A percentile compares a stretch with the other conserved stretches of the same genome.
phyloP scores from a whole-genome alignment of 2,797 vertebrate genomes.

The Acrossocheilus wenchowensis region DNA sequence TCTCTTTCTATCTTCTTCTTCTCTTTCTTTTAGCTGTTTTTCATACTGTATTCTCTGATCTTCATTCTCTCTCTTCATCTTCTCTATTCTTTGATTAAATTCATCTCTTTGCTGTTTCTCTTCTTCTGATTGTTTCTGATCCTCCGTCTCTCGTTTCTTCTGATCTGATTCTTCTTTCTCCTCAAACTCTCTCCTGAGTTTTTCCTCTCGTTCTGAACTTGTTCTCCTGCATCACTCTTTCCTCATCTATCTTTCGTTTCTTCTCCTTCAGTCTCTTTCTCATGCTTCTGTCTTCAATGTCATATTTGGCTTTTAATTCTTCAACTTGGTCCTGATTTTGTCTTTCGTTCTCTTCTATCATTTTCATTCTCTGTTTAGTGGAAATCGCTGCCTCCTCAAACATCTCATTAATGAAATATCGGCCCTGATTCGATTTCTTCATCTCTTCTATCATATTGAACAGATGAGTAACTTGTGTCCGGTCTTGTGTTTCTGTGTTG shows the following conservation, averaged over 20 bases:
- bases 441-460: background rate
- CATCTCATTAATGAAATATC: background rate
- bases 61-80: background rate
- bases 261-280: no score
- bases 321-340: accelerated
- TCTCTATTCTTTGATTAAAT: background rate
- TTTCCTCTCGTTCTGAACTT: no score
- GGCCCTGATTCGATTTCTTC: background rate
- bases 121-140: background rate
- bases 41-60: background rate
- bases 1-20: background rate
- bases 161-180: no score
- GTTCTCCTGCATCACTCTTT: no score
- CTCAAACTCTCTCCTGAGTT: no score
- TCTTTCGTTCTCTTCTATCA: background rate
- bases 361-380: background rate
- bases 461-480: background rate
- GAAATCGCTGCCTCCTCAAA: conserved; percentile 20
- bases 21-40: background rate
- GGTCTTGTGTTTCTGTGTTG: background rate
- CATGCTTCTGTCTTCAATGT: accelerated
- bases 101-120: background rate
- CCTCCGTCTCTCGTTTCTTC: no score
- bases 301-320: background rate
- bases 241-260: no score